Conservation (phyloP, 2,797 vertebrate genomes). For the Brotogeris chrysoptera region DNA sequence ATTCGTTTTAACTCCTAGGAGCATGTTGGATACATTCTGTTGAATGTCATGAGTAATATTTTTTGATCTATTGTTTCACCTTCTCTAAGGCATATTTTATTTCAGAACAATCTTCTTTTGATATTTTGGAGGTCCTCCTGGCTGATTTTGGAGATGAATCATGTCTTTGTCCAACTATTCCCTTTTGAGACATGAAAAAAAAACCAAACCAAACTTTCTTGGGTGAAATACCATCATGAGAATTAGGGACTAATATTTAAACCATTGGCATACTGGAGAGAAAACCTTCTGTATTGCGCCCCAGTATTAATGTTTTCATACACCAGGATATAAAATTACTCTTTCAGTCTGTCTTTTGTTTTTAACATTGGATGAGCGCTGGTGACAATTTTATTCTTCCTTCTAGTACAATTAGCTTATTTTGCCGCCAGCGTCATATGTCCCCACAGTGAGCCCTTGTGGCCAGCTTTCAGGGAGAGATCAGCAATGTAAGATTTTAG, state of each 20-base stretch:
- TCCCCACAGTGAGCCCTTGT: neutral
- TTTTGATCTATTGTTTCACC: conserved; percentile 23
- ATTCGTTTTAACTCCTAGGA: conserved; percentile 20
- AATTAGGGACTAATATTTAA: neutral
- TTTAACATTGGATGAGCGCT: neutral
- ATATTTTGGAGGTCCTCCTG: neutral
- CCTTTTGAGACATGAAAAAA: neutral
- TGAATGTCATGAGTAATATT: neutral
- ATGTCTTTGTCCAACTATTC: neutral
- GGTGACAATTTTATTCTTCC: neutral
- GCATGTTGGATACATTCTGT: neutral
- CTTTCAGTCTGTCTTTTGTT: neutral
- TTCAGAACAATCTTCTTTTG: neutral
- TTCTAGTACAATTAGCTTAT: neutral
- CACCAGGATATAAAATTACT: neutral
- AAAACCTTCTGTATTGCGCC: neutral
- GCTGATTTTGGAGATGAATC: neutral
- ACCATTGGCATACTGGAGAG: neutral
- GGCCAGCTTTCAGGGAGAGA: neutral
- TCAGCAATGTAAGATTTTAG: neutral
- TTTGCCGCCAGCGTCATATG: neutral
- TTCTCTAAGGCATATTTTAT: conserved; percentile 21
- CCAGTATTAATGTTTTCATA: neutral
- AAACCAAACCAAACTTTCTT: neutral
- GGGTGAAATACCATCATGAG: neutral